Evolutionary conservation across 2,888 invertebrate species (phyloP), one percentile per base, ranked within the genome.

Genomic region (Troilus luridus): DNA sequence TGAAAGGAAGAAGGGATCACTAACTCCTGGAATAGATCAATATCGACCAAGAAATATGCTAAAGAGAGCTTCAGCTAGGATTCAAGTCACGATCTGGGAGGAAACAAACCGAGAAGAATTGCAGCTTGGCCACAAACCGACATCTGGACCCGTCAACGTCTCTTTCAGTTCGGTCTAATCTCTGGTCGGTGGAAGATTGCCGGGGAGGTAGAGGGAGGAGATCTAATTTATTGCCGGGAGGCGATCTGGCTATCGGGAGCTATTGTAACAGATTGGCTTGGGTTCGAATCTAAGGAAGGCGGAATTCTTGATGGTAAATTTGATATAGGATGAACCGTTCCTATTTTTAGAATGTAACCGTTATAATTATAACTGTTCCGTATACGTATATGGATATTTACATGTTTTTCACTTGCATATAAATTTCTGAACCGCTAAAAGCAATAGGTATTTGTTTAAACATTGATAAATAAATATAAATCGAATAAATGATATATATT

Each of bases 81-180:
- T 77, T 27, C 72, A 6, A 9, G 72, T 27, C 72, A 77, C 72
- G 72, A 77, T 41, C 17, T 8, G 8, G 72, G 41, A 77, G 72
- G 41, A 77, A 77, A 14, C 72, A 5, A 41, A 27, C 17, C 72
- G 72, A 77, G 72, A 77, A 77, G 41, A 77, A 77, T 77, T 77
- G 72, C 27, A 14, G 14, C 72, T 77, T 41, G 41, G 19, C 72
- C 41, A 77, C 17, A 6, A 77, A 17, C 72, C 72, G 72, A 77
- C 72, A 77, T 77, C 72, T 77, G 72, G 3, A 41, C 72, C 72
- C 27, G 27, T 77, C 72, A 77, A 27, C 72, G 72, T 77, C 27
- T 77, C 72, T 0, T 41, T 19, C 72, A 77, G 72, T 9, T 9
- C 24, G 14, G 12, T 67, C 72, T 9, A 77, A 77, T 77, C 72